Base-by-base conservation (phyloP, 2,113 vertebrate species). In the Centropus bengalensis region DNA sequence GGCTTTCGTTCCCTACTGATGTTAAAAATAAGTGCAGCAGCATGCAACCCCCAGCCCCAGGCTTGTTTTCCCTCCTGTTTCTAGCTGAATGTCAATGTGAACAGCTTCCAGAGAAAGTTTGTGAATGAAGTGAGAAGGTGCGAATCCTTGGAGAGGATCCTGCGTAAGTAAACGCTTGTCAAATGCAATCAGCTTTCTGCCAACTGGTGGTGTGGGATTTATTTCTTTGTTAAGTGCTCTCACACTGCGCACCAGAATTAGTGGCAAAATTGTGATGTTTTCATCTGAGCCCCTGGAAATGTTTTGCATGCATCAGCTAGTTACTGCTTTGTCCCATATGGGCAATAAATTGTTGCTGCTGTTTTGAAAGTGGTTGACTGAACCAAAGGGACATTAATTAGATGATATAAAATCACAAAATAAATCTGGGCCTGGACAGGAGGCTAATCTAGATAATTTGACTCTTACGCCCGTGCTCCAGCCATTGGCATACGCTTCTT, bases 71-170 rank as follows among this genome's bases (percentile, higher is more conserved):
- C 52, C 49, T 95, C 58, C 73, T 96, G 38, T 91, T 92, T 96
- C 68, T 52, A 98, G 98, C 93, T 98, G 87, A 98, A 98, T n/a
- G 49, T 33, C 66, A 97, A 95, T 3, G 97, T 98, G 94, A 98
- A 96, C 95, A 98, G 95, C 93, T 98, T 98, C 97, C 98, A 98
- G 85, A 97, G 98, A 68, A 98, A 98, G 88, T 98, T 98, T 93
- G 98, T 98, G 97, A 98, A 98, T 94, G 98, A 98, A 97, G 98
- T 98, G 63, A 96, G 98, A 94, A 97, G 98, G 83, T 98, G 98
- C 1, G 98, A 98, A 93, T 98, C 97, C 9, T 96, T 98, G 97
- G 98, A 98, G 93, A 97, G 98, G 76, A 98, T 98, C 87, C 97
- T 98, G 63, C 97, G 98, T 98, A 96, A 98, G 98, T 94, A 70